phyloP scores from a whole-genome alignment of 1,140 invertebrate genomes.

The Eueides isabella region DNA sequence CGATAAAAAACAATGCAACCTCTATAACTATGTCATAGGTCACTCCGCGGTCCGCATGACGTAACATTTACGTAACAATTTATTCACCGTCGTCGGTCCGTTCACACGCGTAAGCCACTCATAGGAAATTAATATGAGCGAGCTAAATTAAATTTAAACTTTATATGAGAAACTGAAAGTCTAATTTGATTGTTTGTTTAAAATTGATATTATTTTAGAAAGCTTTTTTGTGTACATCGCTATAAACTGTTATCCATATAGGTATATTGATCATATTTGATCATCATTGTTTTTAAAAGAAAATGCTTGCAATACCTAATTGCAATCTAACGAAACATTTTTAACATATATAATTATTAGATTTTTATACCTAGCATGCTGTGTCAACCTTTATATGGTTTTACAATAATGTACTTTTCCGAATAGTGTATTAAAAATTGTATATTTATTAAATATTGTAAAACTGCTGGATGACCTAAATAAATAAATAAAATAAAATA shows the following conservation, averaged over 20 bases:
- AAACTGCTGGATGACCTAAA: too few species aligned
- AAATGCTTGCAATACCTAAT: too few species aligned
- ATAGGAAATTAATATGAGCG: not conserved
- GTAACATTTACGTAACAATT: slow-evolving; percentile 48
- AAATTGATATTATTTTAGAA: not conserved
- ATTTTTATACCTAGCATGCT: too few species aligned
- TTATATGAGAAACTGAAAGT: not conserved
- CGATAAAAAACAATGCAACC: slow-evolving; percentile 13
- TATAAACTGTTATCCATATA: not conserved
- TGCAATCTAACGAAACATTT: too few species aligned
- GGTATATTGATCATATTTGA: too few species aligned
- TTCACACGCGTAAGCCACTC: slow-evolving; percentile 43
- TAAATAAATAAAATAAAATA: too few species aligned
- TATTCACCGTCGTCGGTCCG: slow-evolving; percentile 31
- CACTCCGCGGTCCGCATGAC: slow-evolving; percentile 37
- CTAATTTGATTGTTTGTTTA: not conserved
- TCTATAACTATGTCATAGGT: slow-evolving; percentile 42
- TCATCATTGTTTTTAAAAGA: too few species aligned
- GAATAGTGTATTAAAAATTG: too few species aligned
- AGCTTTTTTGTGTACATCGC: not conserved
- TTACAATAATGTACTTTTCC: too few species aligned
- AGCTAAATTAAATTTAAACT: not conserved
- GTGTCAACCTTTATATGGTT: too few species aligned
- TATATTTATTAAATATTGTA: too few species aligned
- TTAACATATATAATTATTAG: too few species aligned